A percentile compares a stretch with the other conserved stretches of the same genome.
Conservation (phyloP, 2,888 invertebrate genomes). For the Tillus elongatus region DNA sequence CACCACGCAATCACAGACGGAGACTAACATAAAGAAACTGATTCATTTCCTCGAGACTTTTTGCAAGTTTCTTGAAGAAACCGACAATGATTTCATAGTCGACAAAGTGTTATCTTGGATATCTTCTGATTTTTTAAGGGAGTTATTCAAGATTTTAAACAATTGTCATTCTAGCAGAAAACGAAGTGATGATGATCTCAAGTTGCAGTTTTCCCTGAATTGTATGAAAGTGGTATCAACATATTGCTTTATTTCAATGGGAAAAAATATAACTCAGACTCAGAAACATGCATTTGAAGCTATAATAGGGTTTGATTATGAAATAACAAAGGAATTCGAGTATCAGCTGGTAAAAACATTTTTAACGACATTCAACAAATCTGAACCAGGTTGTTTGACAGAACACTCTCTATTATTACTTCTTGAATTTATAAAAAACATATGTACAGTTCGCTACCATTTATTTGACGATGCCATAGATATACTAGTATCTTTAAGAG, state of each 20-base stretch:
- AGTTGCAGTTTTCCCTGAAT: background rate
- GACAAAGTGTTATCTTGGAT: too few relatives aligned
- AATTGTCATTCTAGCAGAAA: background rate
- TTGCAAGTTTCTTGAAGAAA: too few relatives aligned
- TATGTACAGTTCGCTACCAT: conserved; percentile 31
- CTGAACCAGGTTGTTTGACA: conserved; percentile 25
- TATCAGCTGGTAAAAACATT: conserved; percentile 31
- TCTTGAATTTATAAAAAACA: conserved; percentile 28
- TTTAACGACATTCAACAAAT: conserved; percentile 30
- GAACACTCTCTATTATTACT: conserved; percentile 27
- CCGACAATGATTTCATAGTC: too few relatives aligned
- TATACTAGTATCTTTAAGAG: conserved; percentile 29
- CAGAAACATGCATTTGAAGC: conserved; percentile 26
- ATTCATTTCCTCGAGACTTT: too few relatives aligned
- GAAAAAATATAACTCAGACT: conserved; percentile 17
- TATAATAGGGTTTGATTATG: conserved; percentile 25
- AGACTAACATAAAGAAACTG: too few relatives aligned
- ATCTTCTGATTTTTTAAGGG: background rate
- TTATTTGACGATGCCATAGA: conserved; percentile 32
- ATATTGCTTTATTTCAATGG: conserved; percentile 26
- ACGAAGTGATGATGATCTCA: background rate
- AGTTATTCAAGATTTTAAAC: background rate
- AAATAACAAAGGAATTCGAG: conserved; percentile 22
- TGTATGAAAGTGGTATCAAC: conserved; percentile 23
- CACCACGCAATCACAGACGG: too few relatives aligned